phyloP scores from a whole-genome alignment of 2,888 invertebrate species.

The Caenorhabditis sp. region DNA sequence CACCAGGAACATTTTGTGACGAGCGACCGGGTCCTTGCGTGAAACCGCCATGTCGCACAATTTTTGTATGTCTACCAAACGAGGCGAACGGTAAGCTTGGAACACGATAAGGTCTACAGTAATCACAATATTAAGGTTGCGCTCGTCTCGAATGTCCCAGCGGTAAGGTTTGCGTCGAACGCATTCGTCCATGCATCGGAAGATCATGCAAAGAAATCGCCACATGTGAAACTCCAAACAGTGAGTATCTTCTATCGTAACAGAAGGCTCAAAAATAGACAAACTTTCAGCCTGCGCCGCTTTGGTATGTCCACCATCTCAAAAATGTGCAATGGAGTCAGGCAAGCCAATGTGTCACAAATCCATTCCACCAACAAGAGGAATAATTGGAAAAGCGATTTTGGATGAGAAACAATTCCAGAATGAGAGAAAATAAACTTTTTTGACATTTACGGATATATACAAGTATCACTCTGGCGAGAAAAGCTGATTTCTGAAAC shows the following conservation, averaged over 20 bases:
- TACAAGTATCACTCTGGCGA: too few species aligned
- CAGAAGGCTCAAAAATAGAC: background rate
- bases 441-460: too few species aligned
- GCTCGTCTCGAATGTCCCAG: conserved; percentile 27
- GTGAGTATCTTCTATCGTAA: conserved; percentile 10
- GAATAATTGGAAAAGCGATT: conserved; percentile 35
- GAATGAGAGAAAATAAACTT: too few species aligned
- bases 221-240: conserved; percentile 33
- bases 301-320: conserved; percentile 32
- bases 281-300: conserved; percentile 25
- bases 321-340: conserved; percentile 19
- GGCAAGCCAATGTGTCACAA: conserved; percentile 23
- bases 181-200: conserved; percentile 36
- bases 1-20: conserved; percentile 38
- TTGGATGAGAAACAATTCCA: conserved; percentile 39
- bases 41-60: conserved; percentile 22
- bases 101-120: too few species aligned
- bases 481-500: too few species aligned
- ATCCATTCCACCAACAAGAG: conserved; percentile 35
- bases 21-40: conserved; percentile 35
- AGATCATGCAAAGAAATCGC: conserved; percentile 31
- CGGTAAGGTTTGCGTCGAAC: conserved; percentile 25
- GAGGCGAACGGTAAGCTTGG: conserved; percentile 36
- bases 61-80: conserved; percentile 28
- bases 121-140: too few species aligned